Conservation (phyloP, 2,797 vertebrate genomes). For the Pipistrellus pipistrellus region DNA sequence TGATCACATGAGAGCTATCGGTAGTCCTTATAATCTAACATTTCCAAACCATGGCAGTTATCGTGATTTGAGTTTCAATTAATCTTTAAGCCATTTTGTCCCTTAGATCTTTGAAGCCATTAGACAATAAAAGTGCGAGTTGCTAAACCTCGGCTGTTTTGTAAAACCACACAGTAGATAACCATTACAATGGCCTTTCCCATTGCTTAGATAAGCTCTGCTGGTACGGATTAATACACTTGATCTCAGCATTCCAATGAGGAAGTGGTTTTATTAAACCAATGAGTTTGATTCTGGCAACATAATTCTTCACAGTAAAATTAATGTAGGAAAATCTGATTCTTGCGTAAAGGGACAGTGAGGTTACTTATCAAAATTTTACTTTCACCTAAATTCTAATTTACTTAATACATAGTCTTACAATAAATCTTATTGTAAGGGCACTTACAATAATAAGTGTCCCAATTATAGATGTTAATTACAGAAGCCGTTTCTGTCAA, state of each 20-base stretch:
- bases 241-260: slow-evolving; percentile 54
- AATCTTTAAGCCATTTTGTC: slow-evolving; percentile 69
- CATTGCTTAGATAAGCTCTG: slow-evolving; percentile 60
- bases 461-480: slow-evolving; percentile 19
- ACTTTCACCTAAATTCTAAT: slow-evolving; percentile 20
- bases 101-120: slow-evolving; percentile 48
- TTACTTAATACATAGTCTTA: slow-evolving; percentile 54
- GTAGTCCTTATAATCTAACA: slow-evolving; percentile 60
- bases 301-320: slow-evolving; percentile 58
- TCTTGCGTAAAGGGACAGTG: slow-evolving; percentile 47
- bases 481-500: slow-evolving; percentile 47
- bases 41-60: slow-evolving; percentile 72
- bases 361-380: slow-evolving; percentile 55
- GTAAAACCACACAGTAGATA: slow-evolving; percentile 41
- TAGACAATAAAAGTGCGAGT: slow-evolving; percentile 39
- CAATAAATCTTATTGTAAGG: slow-evolving; percentile 38
- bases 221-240: slow-evolving; percentile 63
- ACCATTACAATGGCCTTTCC: slow-evolving; percentile 67
- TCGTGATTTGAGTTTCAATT: slow-evolving; percentile 51
- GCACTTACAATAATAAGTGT: neutral
- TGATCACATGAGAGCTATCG: slow-evolving; percentile 67
- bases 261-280: slow-evolving; percentile 60
- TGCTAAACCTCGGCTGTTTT: slow-evolving; percentile 48
- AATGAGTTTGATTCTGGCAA: slow-evolving; percentile 9
- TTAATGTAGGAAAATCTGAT: slow-evolving; percentile 37